A percentile compares a stretch with the other conserved stretches of the same genome.
These are phyloP conservation scores for Drosophila paranaensis DNA, from an alignment of 2,888 invertebrate genomes.

Conservation along the genomic window DNA sequence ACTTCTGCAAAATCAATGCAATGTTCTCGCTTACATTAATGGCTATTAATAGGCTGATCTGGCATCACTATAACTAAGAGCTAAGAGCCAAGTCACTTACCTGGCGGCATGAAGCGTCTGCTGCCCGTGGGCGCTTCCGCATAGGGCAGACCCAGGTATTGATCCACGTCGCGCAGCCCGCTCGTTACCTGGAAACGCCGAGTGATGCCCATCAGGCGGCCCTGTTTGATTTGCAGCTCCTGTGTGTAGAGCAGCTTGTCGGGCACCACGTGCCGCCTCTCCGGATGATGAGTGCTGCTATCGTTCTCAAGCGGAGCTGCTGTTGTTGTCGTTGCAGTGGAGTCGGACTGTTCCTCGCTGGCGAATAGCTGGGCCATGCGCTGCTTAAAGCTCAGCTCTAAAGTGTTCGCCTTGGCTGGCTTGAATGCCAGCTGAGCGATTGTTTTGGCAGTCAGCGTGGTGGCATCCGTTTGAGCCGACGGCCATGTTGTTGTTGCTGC, in stretches of 20 bases:
- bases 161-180: slow-evolving; percentile 89
- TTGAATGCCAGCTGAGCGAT: slow-evolving; percentile 41
- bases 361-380: slow-evolving; percentile 62
- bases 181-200: slow-evolving; percentile 87
- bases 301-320: slow-evolving; percentile 19
- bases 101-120: slow-evolving; percentile 94
- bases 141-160: slow-evolving; percentile 92
- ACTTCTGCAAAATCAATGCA: no score
- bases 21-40: no score
- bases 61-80: not conserved
- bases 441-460: slow-evolving; percentile 38
- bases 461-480: slow-evolving; percentile 33
- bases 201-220: slow-evolving; percentile 88
- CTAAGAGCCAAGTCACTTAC: slow-evolving; percentile 82
- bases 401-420: slow-evolving; percentile 50
- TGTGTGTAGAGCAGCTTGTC: slow-evolving; percentile 86
- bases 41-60: not conserved
- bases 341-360: slow-evolving; percentile 37
- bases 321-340: slow-evolving; percentile 4
- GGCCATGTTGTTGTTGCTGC: slow-evolving; percentile 11
- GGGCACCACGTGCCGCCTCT: slow-evolving; percentile 79
- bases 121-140: slow-evolving; percentile 91
- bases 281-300: slow-evolving; percentile 62
- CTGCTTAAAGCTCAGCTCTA: slow-evolving; percentile 68
- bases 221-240: slow-evolving; percentile 89